phyloP scores from a whole-genome alignment of 2,888 invertebrate genomes.

The Deroplatys truncata region DNA sequence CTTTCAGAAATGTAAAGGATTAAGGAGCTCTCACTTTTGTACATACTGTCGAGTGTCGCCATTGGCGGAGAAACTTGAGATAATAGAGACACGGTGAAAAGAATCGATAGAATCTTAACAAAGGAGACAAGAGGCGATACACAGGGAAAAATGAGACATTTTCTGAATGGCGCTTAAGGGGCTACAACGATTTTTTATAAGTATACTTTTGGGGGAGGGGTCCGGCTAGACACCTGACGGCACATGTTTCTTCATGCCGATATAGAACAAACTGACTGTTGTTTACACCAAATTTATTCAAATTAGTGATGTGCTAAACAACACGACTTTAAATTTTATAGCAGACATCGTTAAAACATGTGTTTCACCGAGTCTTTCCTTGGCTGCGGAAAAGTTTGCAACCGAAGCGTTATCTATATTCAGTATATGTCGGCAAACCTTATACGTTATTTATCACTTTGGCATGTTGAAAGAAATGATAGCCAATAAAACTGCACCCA shows the following conservation, averaged over 20 bases:
- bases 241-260: not conserved
- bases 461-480: too few relatives aligned
- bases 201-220: not conserved
- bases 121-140: not conserved
- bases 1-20: not conserved
- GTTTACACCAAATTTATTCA: too few relatives aligned
- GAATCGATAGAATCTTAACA: not conserved
- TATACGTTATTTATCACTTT: too few relatives aligned
- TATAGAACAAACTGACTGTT: not conserved
- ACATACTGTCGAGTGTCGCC: not conserved
- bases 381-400: too few relatives aligned
- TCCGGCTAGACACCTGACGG: not conserved
- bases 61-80: not conserved
- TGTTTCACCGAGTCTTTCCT: too few relatives aligned
- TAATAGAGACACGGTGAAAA: not conserved
- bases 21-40: not conserved
- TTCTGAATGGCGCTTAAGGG: not conserved
- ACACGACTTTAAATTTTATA: too few relatives aligned
- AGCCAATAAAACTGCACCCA: too few relatives aligned
- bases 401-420: too few relatives aligned
- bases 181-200: not conserved
- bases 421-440: too few relatives aligned
- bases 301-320: too few relatives aligned
- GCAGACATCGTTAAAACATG: too few relatives aligned
- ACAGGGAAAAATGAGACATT: not conserved